Conservation (phyloP, 2,888 invertebrate genomes). For the Auanema freiburgensis region DNA sequence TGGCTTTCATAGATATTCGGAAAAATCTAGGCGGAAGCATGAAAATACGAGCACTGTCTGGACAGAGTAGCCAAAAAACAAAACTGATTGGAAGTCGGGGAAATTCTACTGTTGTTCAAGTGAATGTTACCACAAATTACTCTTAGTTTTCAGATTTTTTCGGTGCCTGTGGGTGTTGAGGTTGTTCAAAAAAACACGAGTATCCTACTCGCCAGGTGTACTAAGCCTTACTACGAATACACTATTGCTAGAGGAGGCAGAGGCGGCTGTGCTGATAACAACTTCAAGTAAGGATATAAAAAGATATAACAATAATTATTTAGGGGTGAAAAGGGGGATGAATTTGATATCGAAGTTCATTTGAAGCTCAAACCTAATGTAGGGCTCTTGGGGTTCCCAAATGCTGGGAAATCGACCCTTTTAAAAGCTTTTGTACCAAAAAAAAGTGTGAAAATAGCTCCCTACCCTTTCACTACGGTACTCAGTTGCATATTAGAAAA, state of each 20-base stretch:
- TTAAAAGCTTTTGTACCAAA: slow-evolving; percentile 56
- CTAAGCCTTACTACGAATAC: slow-evolving; percentile 36
- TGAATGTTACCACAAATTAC: background rate
- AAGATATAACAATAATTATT: background rate
- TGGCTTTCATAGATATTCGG: slow-evolving; percentile 45
- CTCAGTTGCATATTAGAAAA: background rate
- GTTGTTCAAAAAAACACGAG: slow-evolving; percentile 44
- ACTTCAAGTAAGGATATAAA: slow-evolving; percentile 39
- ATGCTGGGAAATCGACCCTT: slow-evolving; percentile 62
- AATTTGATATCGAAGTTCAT: slow-evolving; percentile 44
- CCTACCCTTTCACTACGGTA: slow-evolving; percentile 59
- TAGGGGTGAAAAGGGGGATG: slow-evolving; percentile 46
- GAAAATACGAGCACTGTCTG: slow-evolving; percentile 24
- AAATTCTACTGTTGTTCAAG: slow-evolving; percentile 12
- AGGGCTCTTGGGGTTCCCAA: slow-evolving; percentile 60
- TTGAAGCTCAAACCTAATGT: slow-evolving; percentile 58
- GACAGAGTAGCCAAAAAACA: slow-evolving; percentile 26
- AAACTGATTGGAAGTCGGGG: slow-evolving; percentile 29
- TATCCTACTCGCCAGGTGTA: slow-evolving; percentile 48
- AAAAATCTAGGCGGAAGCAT: slow-evolving; percentile 25
- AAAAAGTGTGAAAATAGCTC: slow-evolving; percentile 55
- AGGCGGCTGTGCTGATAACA: slow-evolving; percentile 42
- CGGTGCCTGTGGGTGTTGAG: slow-evolving; percentile 60
- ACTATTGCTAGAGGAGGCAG: slow-evolving; percentile 53
- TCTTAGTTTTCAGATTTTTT: slow-evolving; percentile 29